Evolutionary conservation across 1,140 invertebrate species (phyloP), one percentile per base, ranked within the genome.

Genomic region (Dendrolimus kikuchii): DNA sequence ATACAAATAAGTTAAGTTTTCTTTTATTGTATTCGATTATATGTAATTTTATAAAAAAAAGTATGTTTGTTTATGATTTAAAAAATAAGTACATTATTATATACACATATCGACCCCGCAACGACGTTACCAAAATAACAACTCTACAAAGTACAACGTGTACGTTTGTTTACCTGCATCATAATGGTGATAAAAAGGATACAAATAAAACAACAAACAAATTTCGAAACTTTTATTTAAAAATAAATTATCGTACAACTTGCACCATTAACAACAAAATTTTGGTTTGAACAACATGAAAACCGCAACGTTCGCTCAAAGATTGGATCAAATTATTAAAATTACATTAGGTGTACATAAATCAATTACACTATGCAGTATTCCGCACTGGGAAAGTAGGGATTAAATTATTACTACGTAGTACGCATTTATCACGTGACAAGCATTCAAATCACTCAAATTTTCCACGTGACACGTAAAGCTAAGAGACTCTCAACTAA

Each of bases 181-280:
- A n/a, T 7, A 45, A 3, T 9, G 2, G 43, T n/a, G n/a, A 42
- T 7, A 42, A 7, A 42, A 42, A 3, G 1, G 51, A 51, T 51
- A 53, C 9, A 54, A 64, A 62, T 44, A 59, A 55, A 59, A 46
- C 38, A 36, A 38, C 46, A 47, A 50, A 42, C 23, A 36, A 54
- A 66, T 74, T 71, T 68, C 50, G 47, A 66, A 66, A 66, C 59
- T 82, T 86, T 86, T 84, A 83, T 84, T 86, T 81, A 86, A 86
- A 86, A 86, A 86, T 86, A 86, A 86, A 86, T 86, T 84, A 86
- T 84, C 66, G 68, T 86, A 83, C 79, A 83, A 83, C 72, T 84
- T 81, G 81, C 81, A 86, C 80, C 81, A 77, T 81, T 86, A 86
- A 86, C 81, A 86, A 86, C 83, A 86, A 81, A 86, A 86, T 83